Evolutionary conservation across 2,888 invertebrate species (phyloP), one percentile per base, ranked within the genome.

Genomic region (Hypercompe scribonia): DNA sequence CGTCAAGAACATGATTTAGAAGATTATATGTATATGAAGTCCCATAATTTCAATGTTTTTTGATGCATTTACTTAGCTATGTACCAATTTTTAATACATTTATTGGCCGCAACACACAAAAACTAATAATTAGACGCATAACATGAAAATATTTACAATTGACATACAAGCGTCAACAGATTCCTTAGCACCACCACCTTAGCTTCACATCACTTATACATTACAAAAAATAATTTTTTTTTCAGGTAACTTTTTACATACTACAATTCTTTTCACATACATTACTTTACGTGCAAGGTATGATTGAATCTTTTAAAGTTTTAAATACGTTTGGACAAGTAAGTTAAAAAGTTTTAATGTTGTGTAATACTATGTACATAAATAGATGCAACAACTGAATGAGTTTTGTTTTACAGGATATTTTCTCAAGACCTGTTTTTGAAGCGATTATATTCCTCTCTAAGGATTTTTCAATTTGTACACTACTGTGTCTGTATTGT

Each of bases 401-500:
- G 13, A 54, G 28, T 10, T n/a, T 13, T 54, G 1, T 11, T 54
- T 54, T 28, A 3, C 54, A 54, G 54, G 54, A 54, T n/a, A 3
- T 54, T n/a, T 54, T n/a, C 8, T n/a, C 3, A 3, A 54, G 8
- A n/a, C n/a, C 54, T 54, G 5, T n/a, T n/a, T 3, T 54, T 11
- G n/a, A 0, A 54, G n/a, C 66, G 33, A 24, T 15, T 10, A 2
- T 42, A 13, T 78, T 75, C 73, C 11, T 72, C 33, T 31, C 34
- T 0, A 80, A 80, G 28, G 33, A 46, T 33, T 65, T 76, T 11
- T 0, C 21, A 0, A 64, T 66, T 13, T 68, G 70, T 33, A 58
- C 50, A 65, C 36, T 71, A 7, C 21, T 81, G 4, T 70, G 63
- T 13, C 10, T 61, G 3, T 54, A 71, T 31, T 78, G 68, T 28